Conservation (phyloP, 1,140 invertebrate species). For the Heliconius himera region DNA sequence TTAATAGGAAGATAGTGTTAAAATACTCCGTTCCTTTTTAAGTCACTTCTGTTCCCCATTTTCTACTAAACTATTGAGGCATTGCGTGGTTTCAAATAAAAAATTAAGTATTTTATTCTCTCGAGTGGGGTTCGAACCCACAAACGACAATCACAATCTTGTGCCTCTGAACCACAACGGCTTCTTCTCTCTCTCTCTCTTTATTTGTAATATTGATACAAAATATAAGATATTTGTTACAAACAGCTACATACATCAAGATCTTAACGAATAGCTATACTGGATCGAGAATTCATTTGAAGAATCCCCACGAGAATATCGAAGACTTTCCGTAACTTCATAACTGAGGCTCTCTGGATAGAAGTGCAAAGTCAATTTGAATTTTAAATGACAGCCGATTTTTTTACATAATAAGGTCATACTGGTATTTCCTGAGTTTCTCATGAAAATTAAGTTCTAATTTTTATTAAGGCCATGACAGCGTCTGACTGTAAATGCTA, state of each 20-base stretch:
- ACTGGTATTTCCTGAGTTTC: neutral
- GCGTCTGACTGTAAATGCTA: too few relatives aligned
- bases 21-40: too few relatives aligned
- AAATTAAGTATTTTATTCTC: too few relatives aligned
- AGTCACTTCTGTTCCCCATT: too few relatives aligned
- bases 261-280: neutral
- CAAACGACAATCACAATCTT: too few relatives aligned
- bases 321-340: constrained; percentile 10
- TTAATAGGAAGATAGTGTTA: too few relatives aligned
- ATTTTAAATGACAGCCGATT: neutral
- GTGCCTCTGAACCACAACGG: too few relatives aligned
- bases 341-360: constrained; percentile 2
- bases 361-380: constrained; percentile 7
- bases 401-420: neutral
- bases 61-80: too few relatives aligned
- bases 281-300: neutral
- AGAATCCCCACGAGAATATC: neutral
- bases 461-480: too few relatives aligned
- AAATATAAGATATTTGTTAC: neutral
- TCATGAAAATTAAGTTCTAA: too few relatives aligned
- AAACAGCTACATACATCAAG: neutral
- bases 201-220: neutral
- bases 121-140: too few relatives aligned
- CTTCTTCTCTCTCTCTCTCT: neutral
- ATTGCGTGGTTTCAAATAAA: too few relatives aligned